Conservation (phyloP, 2,888 invertebrate species). For the Panopea generosa region DNA sequence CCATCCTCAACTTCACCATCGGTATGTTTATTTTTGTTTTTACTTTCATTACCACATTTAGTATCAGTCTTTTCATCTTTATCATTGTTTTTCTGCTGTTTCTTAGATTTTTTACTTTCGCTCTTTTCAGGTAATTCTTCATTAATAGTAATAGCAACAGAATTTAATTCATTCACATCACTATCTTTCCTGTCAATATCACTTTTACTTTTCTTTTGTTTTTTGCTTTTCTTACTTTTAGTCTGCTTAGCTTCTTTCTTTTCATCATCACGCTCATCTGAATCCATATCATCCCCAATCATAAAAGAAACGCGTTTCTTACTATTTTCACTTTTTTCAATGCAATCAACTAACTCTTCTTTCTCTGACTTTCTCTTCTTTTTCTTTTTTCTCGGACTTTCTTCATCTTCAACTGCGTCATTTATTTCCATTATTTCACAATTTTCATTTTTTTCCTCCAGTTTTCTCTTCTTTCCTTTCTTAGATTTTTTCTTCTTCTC, state of each 20-base stretch:
- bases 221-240: slow-evolving; percentile 9
- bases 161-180: no score
- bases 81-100: slow-evolving; percentile 16
- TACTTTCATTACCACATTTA: slow-evolving; percentile 13
- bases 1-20: neutral
- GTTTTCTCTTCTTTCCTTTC: neutral
- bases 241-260: slow-evolving; percentile 5
- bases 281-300: slow-evolving; percentile 3
- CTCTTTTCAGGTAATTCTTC: neutral
- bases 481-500: slow-evolving; percentile 9
- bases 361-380: slow-evolving; percentile 9
- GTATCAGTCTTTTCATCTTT: neutral
- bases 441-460: no score
- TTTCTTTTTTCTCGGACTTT: slow-evolving; percentile 18
- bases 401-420: slow-evolving; percentile 3
- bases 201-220: slow-evolving; percentile 1
- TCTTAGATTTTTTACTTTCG: slow-evolving; percentile 22
- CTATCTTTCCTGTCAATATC: no score
- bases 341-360: no score
- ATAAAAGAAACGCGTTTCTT: slow-evolving; percentile 8
- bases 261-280: slow-evolving; percentile 4
- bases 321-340: neutral
- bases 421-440: slow-evolving; percentile 14
- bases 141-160: no score
- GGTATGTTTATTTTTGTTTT: slow-evolving; percentile 8